Conservation (phyloP, 2,113 vertebrate genomes). For the Probosciger aterrimus region DNA sequence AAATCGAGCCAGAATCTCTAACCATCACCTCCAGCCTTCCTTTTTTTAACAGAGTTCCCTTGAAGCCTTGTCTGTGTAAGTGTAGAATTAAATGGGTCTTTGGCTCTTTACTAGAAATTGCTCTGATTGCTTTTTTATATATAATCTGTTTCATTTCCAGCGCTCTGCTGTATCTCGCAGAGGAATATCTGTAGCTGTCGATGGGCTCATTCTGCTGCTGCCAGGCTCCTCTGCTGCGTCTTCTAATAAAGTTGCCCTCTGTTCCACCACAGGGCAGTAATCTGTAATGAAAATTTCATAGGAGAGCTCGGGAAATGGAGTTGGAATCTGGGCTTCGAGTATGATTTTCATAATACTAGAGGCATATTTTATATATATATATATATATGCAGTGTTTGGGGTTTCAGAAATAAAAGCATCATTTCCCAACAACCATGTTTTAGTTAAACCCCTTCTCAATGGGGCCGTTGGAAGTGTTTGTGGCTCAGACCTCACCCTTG, state of each 20-base stretch:
- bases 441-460: rapidly evolving
- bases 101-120: constrained; percentile 46
- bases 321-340: neutral
- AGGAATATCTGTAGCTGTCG: constrained; percentile 32
- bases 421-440: neutral
- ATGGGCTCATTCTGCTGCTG: neutral
- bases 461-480: neutral
- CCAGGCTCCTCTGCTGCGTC: neutral
- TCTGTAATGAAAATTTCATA: constrained; percentile 40
- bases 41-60: neutral
- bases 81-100: constrained; percentile 50
- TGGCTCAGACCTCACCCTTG: neutral
- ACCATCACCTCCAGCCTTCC: neutral
- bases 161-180: neutral
- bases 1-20: neutral
- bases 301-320: neutral
- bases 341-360: neutral
- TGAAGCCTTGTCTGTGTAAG: constrained; percentile 46
- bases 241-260: constrained; percentile 49
- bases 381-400: rapidly evolving
- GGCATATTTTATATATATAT: neutral
- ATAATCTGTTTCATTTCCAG: constrained; percentile 51
- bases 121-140: constrained; percentile 39
- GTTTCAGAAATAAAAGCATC: neutral
- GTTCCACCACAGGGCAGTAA: constrained; percentile 18